Evolutionary conservation across 2,113 vertebrate genomes (phyloP).

Genomic region (Embiotoca jacksoni): DNA sequence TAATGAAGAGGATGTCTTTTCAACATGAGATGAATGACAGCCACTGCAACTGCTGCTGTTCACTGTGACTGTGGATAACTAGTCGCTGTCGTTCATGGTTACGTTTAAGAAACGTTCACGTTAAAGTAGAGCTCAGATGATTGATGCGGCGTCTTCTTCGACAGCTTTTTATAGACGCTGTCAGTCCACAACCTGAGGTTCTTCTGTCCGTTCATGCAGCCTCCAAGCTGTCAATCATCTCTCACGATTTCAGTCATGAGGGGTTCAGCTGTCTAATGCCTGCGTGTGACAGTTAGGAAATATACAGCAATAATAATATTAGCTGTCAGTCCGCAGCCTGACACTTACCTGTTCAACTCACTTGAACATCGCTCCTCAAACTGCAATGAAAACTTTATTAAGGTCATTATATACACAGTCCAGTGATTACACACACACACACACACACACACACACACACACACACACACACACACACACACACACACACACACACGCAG

Average conservation of each 20-base stretch:
- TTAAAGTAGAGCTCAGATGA: background rate
- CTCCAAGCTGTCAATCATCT: background rate
- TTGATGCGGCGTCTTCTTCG: slow-evolving; percentile 1
- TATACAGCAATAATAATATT: background rate
- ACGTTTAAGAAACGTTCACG: background rate
- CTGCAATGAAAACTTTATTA: background rate
- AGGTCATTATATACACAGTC: background rate
- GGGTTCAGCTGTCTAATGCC: slow-evolving; percentile 13
- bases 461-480: too few relatives aligned
- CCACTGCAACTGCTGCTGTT: background rate
- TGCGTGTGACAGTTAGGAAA: background rate
- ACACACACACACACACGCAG: background rate
- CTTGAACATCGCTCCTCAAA: background rate
- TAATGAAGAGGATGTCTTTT: slow-evolving; percentile 29
- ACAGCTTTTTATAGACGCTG: slow-evolving; percentile 16
- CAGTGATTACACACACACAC: background rate
- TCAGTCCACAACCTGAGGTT: slow-evolving; percentile 14
- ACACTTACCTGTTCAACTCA: background rate
- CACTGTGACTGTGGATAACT: slow-evolving; percentile 9
- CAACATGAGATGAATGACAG: slow-evolving; percentile 21
- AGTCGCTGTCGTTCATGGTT: background rate
- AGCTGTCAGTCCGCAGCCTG: slow-evolving; percentile 5
- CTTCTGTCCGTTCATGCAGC: background rate
- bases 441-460: too few relatives aligned
- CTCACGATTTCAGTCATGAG: background rate